A percentile compares a stretch with the other conserved stretches of the same genome.
These are phyloP conservation scores for Temnothorax longispinosus DNA, from an alignment of 1,140 invertebrate species.

Conservation along the genomic window DNA sequence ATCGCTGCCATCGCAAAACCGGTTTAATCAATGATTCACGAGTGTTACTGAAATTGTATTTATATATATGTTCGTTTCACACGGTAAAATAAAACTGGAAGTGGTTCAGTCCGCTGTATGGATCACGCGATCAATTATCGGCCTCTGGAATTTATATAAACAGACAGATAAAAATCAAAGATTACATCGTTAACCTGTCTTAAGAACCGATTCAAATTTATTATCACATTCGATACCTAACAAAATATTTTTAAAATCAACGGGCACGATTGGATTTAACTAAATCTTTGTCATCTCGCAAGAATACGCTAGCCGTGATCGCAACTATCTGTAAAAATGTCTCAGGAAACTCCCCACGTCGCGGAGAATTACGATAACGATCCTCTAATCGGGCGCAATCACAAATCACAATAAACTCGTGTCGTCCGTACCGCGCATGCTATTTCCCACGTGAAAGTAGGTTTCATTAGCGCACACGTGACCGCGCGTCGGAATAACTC, in stretches of 20 bases:
- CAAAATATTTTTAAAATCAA: background rate
- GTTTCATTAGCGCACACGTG: constrained; percentile 77
- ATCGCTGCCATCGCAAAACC: constrained; percentile 52
- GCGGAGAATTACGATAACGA: constrained; percentile 27
- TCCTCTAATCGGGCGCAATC: constrained; percentile 33
- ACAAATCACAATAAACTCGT: constrained; percentile 49
- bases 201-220: background rate
- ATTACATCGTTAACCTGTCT: background rate
- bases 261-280: background rate
- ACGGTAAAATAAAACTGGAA: constrained; percentile 34
- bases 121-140: constrained; percentile 62
- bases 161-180: constrained; percentile 27
- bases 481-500: constrained; percentile 80
- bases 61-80: constrained; percentile 40
- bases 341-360: background rate
- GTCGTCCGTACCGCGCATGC: constrained; percentile 23
- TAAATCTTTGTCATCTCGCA: background rate
- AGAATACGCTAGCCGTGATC: background rate
- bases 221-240: background rate
- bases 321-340: background rate
- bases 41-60: constrained; percentile 54
- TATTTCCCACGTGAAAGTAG: constrained; percentile 35
- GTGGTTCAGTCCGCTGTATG: background rate
- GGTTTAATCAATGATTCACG: constrained; percentile 69
- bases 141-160: constrained; percentile 57